Evolutionary conservation across 2,888 invertebrate species (phyloP), one percentile per base, ranked within the genome.

Genomic region (Ischnus inquisitorius): DNA sequence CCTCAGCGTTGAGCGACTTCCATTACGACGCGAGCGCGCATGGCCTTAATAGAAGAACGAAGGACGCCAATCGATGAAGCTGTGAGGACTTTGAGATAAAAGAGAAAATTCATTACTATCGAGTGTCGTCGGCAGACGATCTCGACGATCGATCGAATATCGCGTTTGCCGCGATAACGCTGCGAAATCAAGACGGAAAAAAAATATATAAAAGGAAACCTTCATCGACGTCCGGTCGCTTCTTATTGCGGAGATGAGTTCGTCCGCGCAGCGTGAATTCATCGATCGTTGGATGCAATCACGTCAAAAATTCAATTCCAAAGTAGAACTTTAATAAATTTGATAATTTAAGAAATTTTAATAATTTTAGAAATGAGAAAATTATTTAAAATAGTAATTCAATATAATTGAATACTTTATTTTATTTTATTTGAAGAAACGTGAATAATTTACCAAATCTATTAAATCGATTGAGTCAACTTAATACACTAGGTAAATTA

Each of bases 1-100:
- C 62, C 68, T 74, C 64, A 78, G 39, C 51, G 43, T 34, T 19
- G 62, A 54, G 41, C 46, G 62, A 68, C 51, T 74, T 74, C 43
- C 43, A 28, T 72, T 69, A 74, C 39, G 41, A 41, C 8, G 14
- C n/a, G 19, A 48, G 8, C 2, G 8, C n/a, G 14, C 4, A 16
- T 34, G 14, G 8, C 34, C 1, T 28, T 10, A 8, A 14, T 28
- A n/a, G 41, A 16, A n/a, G 41, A 16, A 41, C 19, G 65, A 65
- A 65, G 22, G 22, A 43, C 48, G 34, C 28, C 69, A 57, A 62
- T 6, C 12, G 25, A 16, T 28, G 6, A 22, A 14, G 12, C n/a
- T 48, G 46, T 6, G 43, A 28, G 1, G 16, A 39, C 46, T 3
- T 12, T 46, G 60, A 28, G 28, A 64, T 41, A 62, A 43, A 34